Evolutionary conservation across 2,888 invertebrate genomes (phyloP), one percentile per base, ranked within the genome.

Genomic region (Andrena minutula): DNA sequence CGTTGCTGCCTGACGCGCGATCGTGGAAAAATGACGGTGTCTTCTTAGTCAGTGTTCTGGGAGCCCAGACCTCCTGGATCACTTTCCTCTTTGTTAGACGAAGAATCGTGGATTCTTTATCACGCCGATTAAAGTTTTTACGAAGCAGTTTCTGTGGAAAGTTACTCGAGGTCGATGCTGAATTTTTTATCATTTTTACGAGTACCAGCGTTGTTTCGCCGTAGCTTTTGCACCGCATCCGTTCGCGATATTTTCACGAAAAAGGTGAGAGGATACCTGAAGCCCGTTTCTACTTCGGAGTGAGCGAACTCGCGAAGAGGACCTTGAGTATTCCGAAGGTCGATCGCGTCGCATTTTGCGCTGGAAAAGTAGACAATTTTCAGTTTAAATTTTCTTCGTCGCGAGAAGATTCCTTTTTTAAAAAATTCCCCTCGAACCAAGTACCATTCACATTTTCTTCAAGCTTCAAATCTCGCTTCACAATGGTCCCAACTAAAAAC

Each of bases 101-200:
- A 26, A 23, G 12, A 56, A n/a, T 20, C 35, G 2, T 26, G 28
- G 26, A 61, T 68, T 66, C 66, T 74, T 76, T n/a, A 20, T 23
- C n/a, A 16, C 16, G 35, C 20, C 51, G 20, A 66, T 47, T 20
- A 61, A 66, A 61, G 10, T 35, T 58, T 51, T 28, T 23, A 6
- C 35, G 20, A 7, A 10, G 49, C 56, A 60, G 26, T 73, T 77
- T 61, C 20, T 66, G 16, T 23, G 73, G 61, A 65, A 73, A 65
- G 65, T 65, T 56, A 41, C 30, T n/a, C 70, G 30, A 6, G 32
- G 12, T n/a, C 47, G 65, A 26, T 64, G 49, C 72, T 16, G 26
- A 47, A 49, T 76, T 64, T 47, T 5, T 63, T n/a, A 30, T 12
- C 30, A 32, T 16, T 71, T 76, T 72, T 64, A 71, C 71, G 53